These are phyloP conservation scores for Helicoverpa zea DNA, from an alignment of 1,140 invertebrate species.

Conservation along the genomic window DNA sequence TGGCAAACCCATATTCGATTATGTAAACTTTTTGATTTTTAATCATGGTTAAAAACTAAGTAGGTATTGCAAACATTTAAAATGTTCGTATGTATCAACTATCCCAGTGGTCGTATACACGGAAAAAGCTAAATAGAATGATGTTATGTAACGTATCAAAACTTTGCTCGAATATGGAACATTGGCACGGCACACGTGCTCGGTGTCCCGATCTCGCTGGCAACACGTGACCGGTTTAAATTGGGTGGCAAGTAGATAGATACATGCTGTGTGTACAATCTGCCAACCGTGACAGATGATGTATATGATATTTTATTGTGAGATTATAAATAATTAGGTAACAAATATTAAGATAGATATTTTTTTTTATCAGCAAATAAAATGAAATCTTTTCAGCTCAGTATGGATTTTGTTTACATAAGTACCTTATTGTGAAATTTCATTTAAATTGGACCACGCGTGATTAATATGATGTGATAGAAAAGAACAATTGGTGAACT, in stretches of 20 bases:
- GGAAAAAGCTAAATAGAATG: neutral
- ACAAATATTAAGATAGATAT: too few relatives aligned
- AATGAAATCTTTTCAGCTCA: too few relatives aligned
- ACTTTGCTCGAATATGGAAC: slow-evolving; percentile 18
- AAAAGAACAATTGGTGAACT: too few relatives aligned
- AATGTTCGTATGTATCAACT: too few relatives aligned
- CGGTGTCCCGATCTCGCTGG: neutral
- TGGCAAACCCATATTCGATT: neutral
- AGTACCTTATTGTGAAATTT: too few relatives aligned
- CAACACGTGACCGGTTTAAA: slow-evolving; percentile 29
- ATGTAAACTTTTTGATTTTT: neutral
- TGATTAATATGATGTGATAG: too few relatives aligned
- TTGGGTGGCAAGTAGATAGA: slow-evolving; percentile 22
- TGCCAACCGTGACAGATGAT: slow-evolving; percentile 14
- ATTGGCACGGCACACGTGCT: slow-evolving; percentile 35
- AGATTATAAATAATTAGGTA: neutral
- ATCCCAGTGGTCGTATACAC: neutral
- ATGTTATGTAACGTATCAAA: neutral
- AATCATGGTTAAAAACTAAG: neutral
- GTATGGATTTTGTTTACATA: too few relatives aligned
- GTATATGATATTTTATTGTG: neutral
- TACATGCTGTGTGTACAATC: slow-evolving; percentile 19
- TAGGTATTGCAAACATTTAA: too few relatives aligned
- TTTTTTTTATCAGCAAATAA: too few relatives aligned
- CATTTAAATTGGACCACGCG: too few relatives aligned